Evolutionary conservation across 2,113 vertebrate genomes (phyloP).

Genomic region (Stictonetta naevosa): DNA sequence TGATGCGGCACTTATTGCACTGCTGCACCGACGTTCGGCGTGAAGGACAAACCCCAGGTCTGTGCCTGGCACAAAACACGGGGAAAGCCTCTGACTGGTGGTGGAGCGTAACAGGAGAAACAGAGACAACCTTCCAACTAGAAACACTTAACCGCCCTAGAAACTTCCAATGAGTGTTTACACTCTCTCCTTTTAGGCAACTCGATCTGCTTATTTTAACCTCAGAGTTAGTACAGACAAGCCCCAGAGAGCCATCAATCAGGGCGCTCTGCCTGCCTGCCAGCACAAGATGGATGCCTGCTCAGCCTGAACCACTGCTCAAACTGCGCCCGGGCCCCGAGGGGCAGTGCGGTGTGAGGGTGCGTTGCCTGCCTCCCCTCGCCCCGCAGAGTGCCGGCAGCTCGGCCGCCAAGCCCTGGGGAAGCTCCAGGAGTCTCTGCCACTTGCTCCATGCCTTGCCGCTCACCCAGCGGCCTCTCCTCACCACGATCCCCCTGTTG

Average conservation of each 20-base stretch:
- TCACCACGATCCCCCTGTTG: too few species aligned
- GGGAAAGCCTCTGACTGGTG: not conserved
- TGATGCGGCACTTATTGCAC: not conserved
- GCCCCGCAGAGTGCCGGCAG: too few species aligned
- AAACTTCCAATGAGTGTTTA: not conserved
- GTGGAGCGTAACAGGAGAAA: not conserved
- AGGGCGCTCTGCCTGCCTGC: not conserved
- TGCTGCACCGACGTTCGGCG: not conserved
- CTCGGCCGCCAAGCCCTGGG: too few species aligned
- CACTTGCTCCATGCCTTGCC: too few species aligned
- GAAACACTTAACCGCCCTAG: not conserved
- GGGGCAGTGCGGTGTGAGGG: not conserved
- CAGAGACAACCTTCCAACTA: not conserved
- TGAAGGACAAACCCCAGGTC: not conserved
- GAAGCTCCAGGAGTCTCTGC: too few species aligned
- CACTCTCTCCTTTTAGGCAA: not conserved
- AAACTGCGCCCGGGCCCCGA: accelerated
- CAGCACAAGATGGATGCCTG: not conserved
- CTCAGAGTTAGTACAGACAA: not conserved
- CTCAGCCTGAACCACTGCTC: not conserved
- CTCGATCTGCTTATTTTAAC: not conserved
- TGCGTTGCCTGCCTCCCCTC: not conserved
- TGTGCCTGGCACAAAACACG: not conserved
- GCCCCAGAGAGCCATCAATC: not conserved
- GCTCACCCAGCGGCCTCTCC: too few species aligned